Evolutionary conservation across 2,113 vertebrate species (phyloP).

Genomic region (Zingel zingel): DNA sequence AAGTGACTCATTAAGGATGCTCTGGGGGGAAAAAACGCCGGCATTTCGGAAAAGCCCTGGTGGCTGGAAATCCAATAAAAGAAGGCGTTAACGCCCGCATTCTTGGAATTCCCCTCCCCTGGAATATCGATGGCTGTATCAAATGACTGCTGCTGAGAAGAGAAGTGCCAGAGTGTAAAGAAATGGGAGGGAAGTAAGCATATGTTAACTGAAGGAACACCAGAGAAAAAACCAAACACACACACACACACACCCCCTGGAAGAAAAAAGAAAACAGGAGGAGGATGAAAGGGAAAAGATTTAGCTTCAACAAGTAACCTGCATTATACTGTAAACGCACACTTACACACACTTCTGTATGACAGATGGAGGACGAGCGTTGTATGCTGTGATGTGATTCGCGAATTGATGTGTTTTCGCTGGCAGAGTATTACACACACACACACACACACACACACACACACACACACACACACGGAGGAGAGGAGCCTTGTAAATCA

Average conservation of each 20-base stretch:
- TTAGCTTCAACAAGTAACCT: slow-evolving; percentile 21
- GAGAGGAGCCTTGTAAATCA: slow-evolving; percentile 63
- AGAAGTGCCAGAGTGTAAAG: slow-evolving; percentile 10
- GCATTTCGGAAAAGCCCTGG: slow-evolving; percentile 21
- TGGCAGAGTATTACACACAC: slow-evolving; percentile 22
- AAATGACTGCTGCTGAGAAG: slow-evolving; percentile 39
- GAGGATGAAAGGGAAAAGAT: slow-evolving; percentile 13
- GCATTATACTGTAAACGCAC: slow-evolving; percentile 20
- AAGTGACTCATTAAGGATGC: slow-evolving; percentile 15
- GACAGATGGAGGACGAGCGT: slow-evolving; percentile 48
- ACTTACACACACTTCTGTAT: slow-evolving; percentile 20
- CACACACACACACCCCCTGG: slow-evolving; percentile 2
- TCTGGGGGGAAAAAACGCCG: background rate
- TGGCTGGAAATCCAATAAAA: slow-evolving; percentile 65
- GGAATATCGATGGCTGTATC: slow-evolving; percentile 57
- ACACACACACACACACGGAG: background rate
- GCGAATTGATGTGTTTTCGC: slow-evolving; percentile 56
- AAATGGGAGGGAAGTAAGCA: slow-evolving; percentile 39
- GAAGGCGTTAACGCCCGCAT: slow-evolving; percentile 48
- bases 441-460: slow-evolving; percentile 2
- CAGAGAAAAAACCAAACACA: slow-evolving; percentile 13
- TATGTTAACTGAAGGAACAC: background rate
- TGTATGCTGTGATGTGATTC: slow-evolving; percentile 58
- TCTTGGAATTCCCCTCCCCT: slow-evolving; percentile 63
- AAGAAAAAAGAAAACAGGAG: background rate